Conservation (phyloP, 2,888 invertebrate species). For the Macrosiphum euphorbiae region DNA sequence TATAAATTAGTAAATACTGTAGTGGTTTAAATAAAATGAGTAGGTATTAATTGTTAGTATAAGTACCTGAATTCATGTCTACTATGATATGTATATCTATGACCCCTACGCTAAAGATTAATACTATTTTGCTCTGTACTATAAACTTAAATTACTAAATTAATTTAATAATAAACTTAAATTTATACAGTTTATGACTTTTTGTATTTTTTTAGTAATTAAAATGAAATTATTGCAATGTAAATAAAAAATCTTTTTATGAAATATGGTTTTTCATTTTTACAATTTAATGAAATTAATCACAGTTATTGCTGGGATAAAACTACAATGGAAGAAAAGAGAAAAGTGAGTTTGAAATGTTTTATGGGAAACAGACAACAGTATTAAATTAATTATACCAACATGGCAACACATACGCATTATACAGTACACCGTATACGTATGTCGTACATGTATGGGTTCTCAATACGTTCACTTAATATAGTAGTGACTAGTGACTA, state of each 20-base stretch:
- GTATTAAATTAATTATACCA: background rate
- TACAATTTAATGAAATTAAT: background rate
- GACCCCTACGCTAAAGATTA: background rate
- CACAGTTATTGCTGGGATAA: background rate
- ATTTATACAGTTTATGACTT: background rate
- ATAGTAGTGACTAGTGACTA: background rate
- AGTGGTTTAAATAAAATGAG: background rate
- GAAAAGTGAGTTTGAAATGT: background rate
- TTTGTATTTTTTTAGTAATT: background rate
- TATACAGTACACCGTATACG: background rate
- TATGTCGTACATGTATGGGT: background rate
- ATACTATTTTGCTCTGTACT: background rate
- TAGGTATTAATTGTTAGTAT: background rate
- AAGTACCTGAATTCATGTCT: background rate
- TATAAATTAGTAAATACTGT: background rate
- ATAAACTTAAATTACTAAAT: background rate
- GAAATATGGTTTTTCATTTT: background rate
- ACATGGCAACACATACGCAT: background rate
- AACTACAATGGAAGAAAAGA: background rate
- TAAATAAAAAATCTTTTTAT: background rate
- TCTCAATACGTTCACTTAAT: background rate
- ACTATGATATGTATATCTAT: background rate
- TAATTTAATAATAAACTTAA: background rate
- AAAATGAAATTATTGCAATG: background rate
- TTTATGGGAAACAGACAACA: background rate